phyloP scores from a whole-genome alignment of 2,888 invertebrate species.

The Leucania comma region DNA sequence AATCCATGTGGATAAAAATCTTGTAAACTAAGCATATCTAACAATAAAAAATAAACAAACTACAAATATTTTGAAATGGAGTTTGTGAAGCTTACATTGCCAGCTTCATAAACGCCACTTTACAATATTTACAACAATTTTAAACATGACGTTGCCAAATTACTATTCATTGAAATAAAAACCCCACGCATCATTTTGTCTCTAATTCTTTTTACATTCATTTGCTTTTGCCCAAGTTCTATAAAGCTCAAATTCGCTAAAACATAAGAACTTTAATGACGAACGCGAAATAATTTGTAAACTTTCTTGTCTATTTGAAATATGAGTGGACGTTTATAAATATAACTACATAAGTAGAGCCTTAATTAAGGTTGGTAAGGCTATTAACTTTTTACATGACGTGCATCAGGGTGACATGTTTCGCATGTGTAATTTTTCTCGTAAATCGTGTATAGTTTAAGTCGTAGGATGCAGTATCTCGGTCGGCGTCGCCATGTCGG shows the following conservation, averaged over 20 bases:
- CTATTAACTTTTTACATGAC: slow-evolving; percentile 26
- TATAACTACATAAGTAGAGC: slow-evolving; percentile 3
- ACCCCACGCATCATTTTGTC: slow-evolving; percentile 26
- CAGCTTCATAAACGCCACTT: background rate
- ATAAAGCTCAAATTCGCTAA: slow-evolving; percentile 23
- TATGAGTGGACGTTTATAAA: slow-evolving; percentile 17
- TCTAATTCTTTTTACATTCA: slow-evolving; percentile 36
- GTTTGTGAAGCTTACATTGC: no score
- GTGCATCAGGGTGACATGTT: slow-evolving; percentile 38
- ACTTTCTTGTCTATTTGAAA: slow-evolving; percentile 32
- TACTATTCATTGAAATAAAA: slow-evolving; percentile 29
- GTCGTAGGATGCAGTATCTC: slow-evolving; percentile 37
- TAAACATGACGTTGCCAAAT: background rate
- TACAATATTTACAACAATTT: background rate
- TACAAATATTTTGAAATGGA: no score
- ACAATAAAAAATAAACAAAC: background rate
- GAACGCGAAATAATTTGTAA: slow-evolving; percentile 39
- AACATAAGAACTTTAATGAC: slow-evolving; percentile 51
- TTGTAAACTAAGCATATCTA: background rate
- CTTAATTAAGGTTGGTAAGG: background rate
- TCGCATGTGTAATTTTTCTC: slow-evolving; percentile 34
- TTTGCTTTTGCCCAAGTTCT: slow-evolving; percentile 34
- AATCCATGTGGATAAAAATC: no score
- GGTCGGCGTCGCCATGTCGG: slow-evolving; percentile 58
- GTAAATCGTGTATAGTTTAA: slow-evolving; percentile 36